Conservation (phyloP, 2,797 vertebrate species). For the Sternarchorhynchus goeldii region DNA sequence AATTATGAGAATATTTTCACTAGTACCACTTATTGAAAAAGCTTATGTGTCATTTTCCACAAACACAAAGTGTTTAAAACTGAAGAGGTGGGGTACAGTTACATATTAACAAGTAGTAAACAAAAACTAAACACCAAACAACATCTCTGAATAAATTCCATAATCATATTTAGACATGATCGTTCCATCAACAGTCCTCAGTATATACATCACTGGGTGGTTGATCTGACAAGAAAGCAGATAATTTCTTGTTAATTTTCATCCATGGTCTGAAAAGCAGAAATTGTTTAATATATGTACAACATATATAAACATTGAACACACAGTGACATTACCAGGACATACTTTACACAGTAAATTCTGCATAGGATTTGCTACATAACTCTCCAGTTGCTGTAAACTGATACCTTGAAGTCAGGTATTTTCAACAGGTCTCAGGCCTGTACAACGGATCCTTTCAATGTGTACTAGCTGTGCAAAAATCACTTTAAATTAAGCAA, state of each 20-base stretch:
- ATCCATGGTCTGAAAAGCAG: background rate
- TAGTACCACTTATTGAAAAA: background rate
- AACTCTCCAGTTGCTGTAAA: background rate
- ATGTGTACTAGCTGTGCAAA: conserved; percentile 48
- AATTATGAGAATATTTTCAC: too few species aligned
- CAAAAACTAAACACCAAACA: conserved; percentile 32
- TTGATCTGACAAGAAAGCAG: conserved; percentile 2
- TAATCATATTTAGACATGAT: conserved; percentile 21
- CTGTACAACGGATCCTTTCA: conserved; percentile 42
- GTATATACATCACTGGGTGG: background rate
- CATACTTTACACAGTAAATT: background rate
- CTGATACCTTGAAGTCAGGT: conserved; percentile 12
- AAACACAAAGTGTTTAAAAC: background rate
- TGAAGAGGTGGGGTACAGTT: background rate
- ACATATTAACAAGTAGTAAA: conserved; percentile 6
- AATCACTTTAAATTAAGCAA: conserved; percentile 65
- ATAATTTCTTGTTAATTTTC: background rate
- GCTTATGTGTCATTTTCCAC: background rate
- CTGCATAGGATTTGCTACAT: conserved; percentile 1
- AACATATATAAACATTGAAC: conserved; percentile 7
- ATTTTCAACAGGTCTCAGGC: conserved; percentile 40
- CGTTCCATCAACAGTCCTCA: conserved; percentile 35
- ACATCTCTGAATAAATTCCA: conserved; percentile 28
- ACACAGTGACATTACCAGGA: background rate
- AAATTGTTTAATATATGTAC: conserved; percentile 4